phyloP scores from a whole-genome alignment of 2,888 invertebrate species.

The Pecten maximus region DNA sequence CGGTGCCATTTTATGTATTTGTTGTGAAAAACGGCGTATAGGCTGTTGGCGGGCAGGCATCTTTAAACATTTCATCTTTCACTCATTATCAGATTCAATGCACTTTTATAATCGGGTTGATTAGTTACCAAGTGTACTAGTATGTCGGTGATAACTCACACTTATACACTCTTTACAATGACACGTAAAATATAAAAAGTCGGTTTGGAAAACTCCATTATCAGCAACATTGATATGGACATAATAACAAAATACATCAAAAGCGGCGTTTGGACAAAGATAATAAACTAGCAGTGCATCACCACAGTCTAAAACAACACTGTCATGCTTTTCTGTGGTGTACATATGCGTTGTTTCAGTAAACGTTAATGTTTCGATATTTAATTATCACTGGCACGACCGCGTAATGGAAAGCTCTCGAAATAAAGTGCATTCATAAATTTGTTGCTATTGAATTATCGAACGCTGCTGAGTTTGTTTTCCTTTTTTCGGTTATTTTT shows the following conservation, averaged over 20 bases:
- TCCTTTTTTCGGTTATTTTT: not conserved
- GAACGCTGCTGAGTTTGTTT: not conserved
- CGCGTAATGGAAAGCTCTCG: not conserved
- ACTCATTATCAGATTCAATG: not conserved
- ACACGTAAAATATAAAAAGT: not conserved
- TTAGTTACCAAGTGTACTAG: not conserved
- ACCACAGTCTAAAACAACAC: not conserved
- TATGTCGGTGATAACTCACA: not conserved
- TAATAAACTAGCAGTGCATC: not conserved
- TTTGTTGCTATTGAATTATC: conserved; percentile 32
- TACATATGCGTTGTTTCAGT: not conserved
- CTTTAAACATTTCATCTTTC: not conserved
- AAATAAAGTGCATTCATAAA: conserved; percentile 24
- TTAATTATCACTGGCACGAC: not conserved
- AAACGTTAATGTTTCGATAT: not conserved
- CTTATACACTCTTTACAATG: not conserved
- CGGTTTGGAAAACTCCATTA: not conserved
- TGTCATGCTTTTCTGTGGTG: not conserved
- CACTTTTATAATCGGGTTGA: not conserved
- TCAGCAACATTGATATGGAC: not conserved
- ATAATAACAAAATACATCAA: not conserved
- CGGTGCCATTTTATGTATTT: too few relatives aligned
- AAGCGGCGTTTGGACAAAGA: not conserved
- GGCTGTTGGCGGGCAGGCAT: too few relatives aligned
- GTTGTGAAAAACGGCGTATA: too few relatives aligned